These are phyloP conservation scores for Drosophila repleta DNA, from an alignment of 1,140 invertebrate genomes.

Conservation along the genomic window DNA sequence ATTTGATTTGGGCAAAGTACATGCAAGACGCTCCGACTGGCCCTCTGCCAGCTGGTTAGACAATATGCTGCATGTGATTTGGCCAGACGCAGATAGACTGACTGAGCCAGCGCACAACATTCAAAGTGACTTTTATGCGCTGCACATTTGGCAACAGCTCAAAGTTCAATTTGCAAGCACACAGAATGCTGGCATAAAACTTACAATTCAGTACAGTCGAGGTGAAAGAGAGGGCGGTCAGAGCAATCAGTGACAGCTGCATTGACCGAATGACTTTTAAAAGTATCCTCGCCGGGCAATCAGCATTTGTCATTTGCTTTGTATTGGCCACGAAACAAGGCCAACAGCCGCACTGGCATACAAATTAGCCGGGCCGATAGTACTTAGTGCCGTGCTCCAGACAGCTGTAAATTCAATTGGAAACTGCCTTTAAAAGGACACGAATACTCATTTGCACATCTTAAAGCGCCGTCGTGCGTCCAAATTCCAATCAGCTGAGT, in stretches of 20 bases:
- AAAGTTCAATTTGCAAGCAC: constrained; percentile 74
- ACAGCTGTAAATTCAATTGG: constrained; percentile 43
- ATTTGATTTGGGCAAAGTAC: constrained; percentile 48
- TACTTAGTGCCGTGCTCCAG: too few relatives aligned
- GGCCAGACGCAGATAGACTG: constrained; percentile 34
- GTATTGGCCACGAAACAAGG: constrained; percentile 23
- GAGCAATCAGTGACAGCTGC: constrained; percentile 76
- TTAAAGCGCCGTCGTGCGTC: constrained; percentile 53
- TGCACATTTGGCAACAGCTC: constrained; percentile 56
- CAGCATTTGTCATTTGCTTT: constrained; percentile 30
- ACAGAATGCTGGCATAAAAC: constrained; percentile 61
- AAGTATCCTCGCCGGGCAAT: constrained; percentile 37
- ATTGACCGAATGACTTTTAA: constrained; percentile 55
- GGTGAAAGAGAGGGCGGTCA: neutral
- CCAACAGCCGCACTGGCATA: constrained; percentile 31
- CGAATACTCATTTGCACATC: constrained; percentile 49
- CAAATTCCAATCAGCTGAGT: constrained; percentile 61
- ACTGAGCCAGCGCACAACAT: constrained; percentile 26
- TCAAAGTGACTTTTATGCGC: constrained; percentile 50
- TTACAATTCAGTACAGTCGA: constrained; percentile 59
- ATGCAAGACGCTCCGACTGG: constrained; percentile 40
- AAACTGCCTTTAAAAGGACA: constrained; percentile 19
- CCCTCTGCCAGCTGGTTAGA: constrained; percentile 49
- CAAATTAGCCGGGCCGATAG: constrained; percentile 32
- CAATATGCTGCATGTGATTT: constrained; percentile 62